Evolutionary conservation across 2,113 vertebrate genomes (phyloP).

Genomic region (Apteryx mantelli): DNA sequence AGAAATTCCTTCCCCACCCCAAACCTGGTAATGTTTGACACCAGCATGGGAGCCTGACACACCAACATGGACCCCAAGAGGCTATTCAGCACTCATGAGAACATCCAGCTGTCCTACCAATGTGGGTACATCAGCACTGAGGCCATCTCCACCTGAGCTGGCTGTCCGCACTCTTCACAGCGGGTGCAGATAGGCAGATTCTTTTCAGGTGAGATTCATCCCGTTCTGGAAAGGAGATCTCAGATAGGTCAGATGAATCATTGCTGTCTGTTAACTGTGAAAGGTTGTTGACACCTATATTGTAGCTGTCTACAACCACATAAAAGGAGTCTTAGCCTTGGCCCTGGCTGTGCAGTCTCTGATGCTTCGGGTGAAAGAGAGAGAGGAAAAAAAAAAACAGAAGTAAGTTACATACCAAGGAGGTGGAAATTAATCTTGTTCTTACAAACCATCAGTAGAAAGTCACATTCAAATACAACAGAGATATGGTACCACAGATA

Average conservation of each 20-base stretch:
- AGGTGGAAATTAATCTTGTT: neutral
- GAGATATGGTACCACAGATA: neutral
- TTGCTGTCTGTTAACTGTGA: neutral
- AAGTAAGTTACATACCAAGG: neutral
- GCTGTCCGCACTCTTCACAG: neutral
- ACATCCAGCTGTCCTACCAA: neutral
- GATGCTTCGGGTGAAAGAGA: neutral
- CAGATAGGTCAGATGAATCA: neutral
- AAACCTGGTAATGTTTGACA: neutral
- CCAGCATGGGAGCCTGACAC: neutral
- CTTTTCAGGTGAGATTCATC: neutral
- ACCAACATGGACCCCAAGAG: rapidly evolving
- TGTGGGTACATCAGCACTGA: neutral
- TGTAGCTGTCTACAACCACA: neutral
- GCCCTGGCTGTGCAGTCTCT: neutral
- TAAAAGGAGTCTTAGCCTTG: neutral
- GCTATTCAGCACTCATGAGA: neutral
- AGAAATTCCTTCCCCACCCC: neutral
- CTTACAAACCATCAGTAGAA: neutral
- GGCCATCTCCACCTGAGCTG: neutral
- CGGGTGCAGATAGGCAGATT: neutral
- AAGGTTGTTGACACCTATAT: neutral
- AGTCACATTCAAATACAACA: neutral
- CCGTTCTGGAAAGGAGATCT: neutral
- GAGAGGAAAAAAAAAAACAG: neutral